These are phyloP conservation scores for Campylomormyrus tamandua DNA, from an alignment of 2,113 vertebrate species.

Conservation along the genomic window DNA sequence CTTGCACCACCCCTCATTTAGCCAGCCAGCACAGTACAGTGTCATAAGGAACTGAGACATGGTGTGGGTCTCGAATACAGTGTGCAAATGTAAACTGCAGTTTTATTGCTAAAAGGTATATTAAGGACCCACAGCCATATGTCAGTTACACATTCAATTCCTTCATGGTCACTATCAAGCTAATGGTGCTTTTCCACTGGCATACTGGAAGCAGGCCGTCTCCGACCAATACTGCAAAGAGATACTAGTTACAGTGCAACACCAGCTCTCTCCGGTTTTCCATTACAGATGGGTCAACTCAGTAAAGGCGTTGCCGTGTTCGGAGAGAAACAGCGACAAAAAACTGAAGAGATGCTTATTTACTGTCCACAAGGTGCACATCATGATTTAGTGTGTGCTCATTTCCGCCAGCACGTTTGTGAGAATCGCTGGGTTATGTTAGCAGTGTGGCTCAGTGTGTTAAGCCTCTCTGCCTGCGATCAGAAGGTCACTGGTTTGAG, in stretches of 20 bases:
- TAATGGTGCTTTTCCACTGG: background rate
- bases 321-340: background rate
- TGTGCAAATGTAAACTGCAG: background rate
- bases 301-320: background rate
- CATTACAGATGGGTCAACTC: background rate
- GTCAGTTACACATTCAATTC: background rate
- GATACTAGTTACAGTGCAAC: background rate
- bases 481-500: background rate
- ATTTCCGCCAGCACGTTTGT: background rate
- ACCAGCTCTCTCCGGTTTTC: background rate
- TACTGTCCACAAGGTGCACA: background rate
- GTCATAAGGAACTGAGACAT: background rate
- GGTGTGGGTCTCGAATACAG: background rate
- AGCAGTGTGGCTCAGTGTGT: background rate
- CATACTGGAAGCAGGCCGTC: background rate
- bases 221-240: background rate
- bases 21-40: background rate
- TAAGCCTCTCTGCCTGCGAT: background rate
- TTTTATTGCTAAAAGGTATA: background rate
- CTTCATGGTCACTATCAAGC: background rate
- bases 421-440: background rate
- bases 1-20: background rate
- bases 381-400: background rate
- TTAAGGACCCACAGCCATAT: background rate
- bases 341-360: background rate